phyloP scores from a whole-genome alignment of 2,888 invertebrate species.

The Agrochola macilenta region DNA sequence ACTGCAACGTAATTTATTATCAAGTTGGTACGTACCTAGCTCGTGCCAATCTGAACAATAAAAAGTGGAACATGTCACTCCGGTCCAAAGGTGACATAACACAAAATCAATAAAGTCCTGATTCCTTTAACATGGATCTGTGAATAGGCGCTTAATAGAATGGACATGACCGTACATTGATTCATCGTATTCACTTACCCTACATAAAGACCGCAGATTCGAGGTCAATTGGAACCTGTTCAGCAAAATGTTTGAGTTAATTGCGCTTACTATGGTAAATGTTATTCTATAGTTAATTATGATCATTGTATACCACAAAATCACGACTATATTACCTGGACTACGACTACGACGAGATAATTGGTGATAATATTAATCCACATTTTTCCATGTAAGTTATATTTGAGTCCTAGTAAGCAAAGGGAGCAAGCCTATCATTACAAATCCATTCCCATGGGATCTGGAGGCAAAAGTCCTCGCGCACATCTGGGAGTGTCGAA shows the following conservation, averaged over 20 bases:
- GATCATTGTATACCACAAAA: neutral
- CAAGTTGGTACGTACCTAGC: neutral
- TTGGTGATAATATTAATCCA: neutral
- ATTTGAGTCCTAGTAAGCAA: neutral
- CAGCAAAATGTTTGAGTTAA: neutral
- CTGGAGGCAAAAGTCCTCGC: too few relatives aligned
- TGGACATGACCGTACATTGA: neutral
- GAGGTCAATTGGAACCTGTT: neutral
- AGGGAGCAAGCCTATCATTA: neutral
- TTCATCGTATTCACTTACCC: neutral
- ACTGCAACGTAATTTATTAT: neutral
- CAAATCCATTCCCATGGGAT: too few relatives aligned
- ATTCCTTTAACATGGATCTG: neutral
- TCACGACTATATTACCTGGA: neutral
- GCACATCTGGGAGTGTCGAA: too few relatives aligned
- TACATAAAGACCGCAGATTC: slow-evolving; percentile 5
- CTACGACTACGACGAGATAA: too few relatives aligned
- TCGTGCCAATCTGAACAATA: neutral
- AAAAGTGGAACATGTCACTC: neutral
- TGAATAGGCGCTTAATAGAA: slow-evolving; percentile 2
- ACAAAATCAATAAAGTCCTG: neutral
- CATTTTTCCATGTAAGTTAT: neutral
- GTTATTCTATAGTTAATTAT: neutral
- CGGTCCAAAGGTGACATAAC: neutral
- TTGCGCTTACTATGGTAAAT: neutral